Evolutionary conservation across 1,140 invertebrate species (phyloP).

Genomic region (Piezodorus guildinii): DNA sequence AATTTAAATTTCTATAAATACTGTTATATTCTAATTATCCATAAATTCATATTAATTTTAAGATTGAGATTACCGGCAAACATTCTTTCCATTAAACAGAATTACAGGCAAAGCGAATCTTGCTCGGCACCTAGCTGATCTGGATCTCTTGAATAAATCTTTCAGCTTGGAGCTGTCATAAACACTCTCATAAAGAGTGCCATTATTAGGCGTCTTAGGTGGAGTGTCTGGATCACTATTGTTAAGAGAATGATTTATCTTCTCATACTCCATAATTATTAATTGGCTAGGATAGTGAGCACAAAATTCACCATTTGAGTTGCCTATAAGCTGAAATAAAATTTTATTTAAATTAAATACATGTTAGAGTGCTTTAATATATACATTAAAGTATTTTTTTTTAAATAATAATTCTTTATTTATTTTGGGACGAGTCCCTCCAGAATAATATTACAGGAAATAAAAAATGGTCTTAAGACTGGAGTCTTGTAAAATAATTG

Average conservation of each 20-base stretch:
- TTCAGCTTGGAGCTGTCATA: slow-evolving; percentile 46
- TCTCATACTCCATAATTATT: slow-evolving; percentile 55
- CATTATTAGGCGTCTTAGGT: slow-evolving; percentile 35
- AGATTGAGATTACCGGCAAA: slow-evolving; percentile 39
- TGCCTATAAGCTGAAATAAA: slow-evolving; percentile 42
- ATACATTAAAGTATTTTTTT: no score
- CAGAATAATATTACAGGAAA: no score
- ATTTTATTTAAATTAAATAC: not conserved
- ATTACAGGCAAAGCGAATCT: slow-evolving; percentile 72
- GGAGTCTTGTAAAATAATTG: no score
- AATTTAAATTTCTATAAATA: no score
- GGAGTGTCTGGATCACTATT: slow-evolving; percentile 15
- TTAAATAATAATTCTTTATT: no score
- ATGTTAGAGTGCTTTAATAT: no score
- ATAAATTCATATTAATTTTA: no score
- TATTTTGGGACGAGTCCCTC: no score
- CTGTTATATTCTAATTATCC: no score
- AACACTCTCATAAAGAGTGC: slow-evolving; percentile 49
- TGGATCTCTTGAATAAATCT: slow-evolving; percentile 42
- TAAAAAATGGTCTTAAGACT: no score
- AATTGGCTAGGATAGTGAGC: slow-evolving; percentile 61
- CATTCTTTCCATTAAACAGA: slow-evolving; percentile 59
- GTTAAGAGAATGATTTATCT: slow-evolving; percentile 29
- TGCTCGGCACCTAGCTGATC: slow-evolving; percentile 53
- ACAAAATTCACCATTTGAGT: slow-evolving; percentile 57